A percentile compares a stretch with the other conserved stretches of the same genome.
phyloP scores from a whole-genome alignment of 2,888 invertebrate genomes.

The Chirona hameri region DNA sequence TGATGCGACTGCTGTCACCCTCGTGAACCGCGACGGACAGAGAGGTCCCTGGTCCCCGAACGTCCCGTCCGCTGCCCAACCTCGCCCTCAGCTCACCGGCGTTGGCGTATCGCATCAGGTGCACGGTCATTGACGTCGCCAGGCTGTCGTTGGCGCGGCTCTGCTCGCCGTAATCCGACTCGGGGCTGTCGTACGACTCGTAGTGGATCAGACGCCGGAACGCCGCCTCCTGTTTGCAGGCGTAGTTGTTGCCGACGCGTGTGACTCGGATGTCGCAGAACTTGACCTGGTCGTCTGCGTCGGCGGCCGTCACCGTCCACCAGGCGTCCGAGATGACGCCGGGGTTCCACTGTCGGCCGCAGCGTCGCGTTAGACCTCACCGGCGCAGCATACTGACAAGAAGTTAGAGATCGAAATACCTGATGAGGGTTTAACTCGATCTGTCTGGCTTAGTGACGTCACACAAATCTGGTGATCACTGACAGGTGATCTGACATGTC shows the following conservation, averaged over 20 bases:
- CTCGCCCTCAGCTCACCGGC: neutral
- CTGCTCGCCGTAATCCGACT: neutral
- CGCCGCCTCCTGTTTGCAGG: neutral
- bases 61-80: too few species aligned
- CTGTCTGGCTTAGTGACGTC: too few species aligned
- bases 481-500: too few species aligned
- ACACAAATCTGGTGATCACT: too few species aligned
- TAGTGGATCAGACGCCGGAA: neutral
- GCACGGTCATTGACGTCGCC: neutral
- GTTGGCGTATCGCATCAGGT: neutral
- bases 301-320: neutral
- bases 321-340: neutral
- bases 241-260: neutral
- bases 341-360: neutral
- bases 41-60: too few species aligned
- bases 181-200: neutral
- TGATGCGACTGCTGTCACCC: too few species aligned
- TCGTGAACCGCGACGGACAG: too few species aligned
- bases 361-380: too few species aligned
- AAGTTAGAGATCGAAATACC: too few species aligned
- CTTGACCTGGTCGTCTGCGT: neutral
- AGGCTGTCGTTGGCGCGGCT: neutral
- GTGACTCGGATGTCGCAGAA: neutral
- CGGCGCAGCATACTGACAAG: too few species aligned
- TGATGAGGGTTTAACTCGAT: too few species aligned